Evolutionary conservation across 2,888 invertebrate genomes (phyloP), one percentile per base, ranked within the genome.

Genomic region (Leptarthrus brevirostris): DNA sequence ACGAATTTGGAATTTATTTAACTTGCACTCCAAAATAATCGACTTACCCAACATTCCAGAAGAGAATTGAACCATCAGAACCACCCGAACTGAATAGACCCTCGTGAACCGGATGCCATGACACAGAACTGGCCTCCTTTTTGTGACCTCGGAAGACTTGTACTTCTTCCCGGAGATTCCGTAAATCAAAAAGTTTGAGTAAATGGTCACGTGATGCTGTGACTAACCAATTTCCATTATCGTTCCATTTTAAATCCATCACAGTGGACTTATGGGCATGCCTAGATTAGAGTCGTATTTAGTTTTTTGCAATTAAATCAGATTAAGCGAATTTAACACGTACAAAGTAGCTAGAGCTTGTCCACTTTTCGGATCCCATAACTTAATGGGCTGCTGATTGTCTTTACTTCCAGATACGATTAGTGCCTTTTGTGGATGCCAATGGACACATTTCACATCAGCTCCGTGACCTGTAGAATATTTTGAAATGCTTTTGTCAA

Each of bases 191-290:
- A 73, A 99, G 86, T 85, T 99, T 99, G 52, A 99, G 88, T 77
- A 99, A 88, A 86, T 98, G 98, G 86, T 99, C 98, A 77, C 98
- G 87, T 1, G 98, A 98, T 0, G 98, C 98, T n/a, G 98, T 98
- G 72, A 98, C 92, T 70, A 99, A 87, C 99, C 99, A 99, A 85
- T 99, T 98, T 2, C 99, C 99, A 87, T 99, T 99, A 69, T 93
- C 92, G 86, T 99, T 99, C 98, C 99, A 99, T 85, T 97, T 95
- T 24, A 98, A 89, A 84, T 98, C 97, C 97, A 98, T 98, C 12
- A 99, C 99, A 26, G 99, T 98, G 72, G 96, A 97, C 86, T 99
- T 99, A 86, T 99, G 99, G 52, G 98, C 98, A 86, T 99, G 98
- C 72, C 93, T 93, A 79, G n/a, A n/a, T n/a, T n/a, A n/a, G n/a